A percentile compares a stretch with the other conserved stretches of the same genome.
Conservation (phyloP, 2,888 invertebrate species). For the Limnephilus lunatus region DNA sequence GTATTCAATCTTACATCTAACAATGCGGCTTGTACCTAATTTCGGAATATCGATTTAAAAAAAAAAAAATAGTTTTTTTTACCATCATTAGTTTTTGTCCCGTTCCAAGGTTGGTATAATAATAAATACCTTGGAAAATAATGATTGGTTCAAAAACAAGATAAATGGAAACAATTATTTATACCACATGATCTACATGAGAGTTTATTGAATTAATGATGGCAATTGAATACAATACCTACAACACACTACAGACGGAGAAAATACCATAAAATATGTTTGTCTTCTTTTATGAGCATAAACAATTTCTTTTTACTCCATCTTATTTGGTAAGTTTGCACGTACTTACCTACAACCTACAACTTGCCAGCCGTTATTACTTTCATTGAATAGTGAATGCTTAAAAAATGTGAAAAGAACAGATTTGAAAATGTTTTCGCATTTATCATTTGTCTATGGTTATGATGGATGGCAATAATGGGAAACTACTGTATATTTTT, state of each 20-base stretch:
- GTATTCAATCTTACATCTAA: neutral
- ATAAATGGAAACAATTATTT: neutral
- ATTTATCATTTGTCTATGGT: neutral
- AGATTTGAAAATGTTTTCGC: neutral
- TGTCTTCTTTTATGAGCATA: neutral
- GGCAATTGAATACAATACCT: neutral
- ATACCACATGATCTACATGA: neutral
- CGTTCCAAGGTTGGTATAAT: neutral
- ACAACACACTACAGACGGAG: neutral
- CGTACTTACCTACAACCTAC: neutral
- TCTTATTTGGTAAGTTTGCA: too few species aligned
- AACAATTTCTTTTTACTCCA: neutral
- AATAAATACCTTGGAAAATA: neutral
- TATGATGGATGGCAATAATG: neutral
- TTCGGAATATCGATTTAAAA: neutral
- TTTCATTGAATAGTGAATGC: neutral
- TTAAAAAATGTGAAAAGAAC: neutral
- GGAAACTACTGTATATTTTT: too few species aligned
- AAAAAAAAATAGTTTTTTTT: neutral
- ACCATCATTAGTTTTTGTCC: neutral
- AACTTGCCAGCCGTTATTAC: too few species aligned
- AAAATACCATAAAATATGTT: neutral
- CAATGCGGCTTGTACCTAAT: neutral
- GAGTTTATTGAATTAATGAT: neutral
- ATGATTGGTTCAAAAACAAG: neutral